phyloP scores from a whole-genome alignment of 2,888 invertebrate genomes.

The Stenotaenia linearis region DNA sequence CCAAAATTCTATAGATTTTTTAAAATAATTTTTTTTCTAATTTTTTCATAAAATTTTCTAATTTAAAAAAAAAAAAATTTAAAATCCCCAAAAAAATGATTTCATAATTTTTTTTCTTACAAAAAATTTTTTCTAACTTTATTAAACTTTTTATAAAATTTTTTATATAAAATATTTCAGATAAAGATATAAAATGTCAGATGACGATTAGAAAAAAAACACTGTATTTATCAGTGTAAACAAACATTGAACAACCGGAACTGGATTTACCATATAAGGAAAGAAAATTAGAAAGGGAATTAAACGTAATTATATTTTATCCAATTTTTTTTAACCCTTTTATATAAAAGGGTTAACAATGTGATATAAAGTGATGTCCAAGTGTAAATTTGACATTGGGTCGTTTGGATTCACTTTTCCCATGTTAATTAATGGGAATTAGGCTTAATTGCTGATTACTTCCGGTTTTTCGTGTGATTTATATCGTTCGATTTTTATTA shows the following conservation, averaged over 20 bases:
- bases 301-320: not conserved
- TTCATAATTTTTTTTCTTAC: too few species aligned
- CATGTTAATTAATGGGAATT: not conserved
- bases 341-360: too few species aligned
- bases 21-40: too few species aligned
- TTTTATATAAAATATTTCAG: too few species aligned
- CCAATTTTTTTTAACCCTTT: not conserved
- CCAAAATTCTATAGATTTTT: too few species aligned
- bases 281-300: not conserved
- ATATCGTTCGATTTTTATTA: too few species aligned
- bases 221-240: not conserved
- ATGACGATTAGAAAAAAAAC: not conserved
- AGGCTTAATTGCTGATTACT: not conserved
- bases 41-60: not conserved
- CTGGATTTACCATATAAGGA: not conserved
- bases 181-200: not conserved
- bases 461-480: not conserved
- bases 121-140: too few species aligned
- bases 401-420: not conserved
- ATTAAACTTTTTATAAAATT: too few species aligned
- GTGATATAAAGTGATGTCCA: too few species aligned
- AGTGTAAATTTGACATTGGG: not conserved
- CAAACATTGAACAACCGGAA: not conserved
- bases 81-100: too few species aligned
- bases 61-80: not conserved